phyloP scores from a whole-genome alignment of 2,797 vertebrate genomes.

The Gambusia yucatana region DNA sequence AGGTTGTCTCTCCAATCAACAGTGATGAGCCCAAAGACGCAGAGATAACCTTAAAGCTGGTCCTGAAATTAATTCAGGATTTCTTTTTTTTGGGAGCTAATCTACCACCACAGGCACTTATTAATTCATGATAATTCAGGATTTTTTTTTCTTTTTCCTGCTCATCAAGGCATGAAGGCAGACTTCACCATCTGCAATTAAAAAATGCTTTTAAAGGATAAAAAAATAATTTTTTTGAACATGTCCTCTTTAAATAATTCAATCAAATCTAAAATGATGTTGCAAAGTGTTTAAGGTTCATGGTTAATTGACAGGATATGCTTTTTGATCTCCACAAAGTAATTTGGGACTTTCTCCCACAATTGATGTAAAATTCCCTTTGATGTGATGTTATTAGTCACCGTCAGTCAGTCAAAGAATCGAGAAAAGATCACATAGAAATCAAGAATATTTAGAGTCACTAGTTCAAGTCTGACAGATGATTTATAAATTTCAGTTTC shows the following conservation, averaged over 20 bases:
- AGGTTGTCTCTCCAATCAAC: slow-evolving; percentile 58
- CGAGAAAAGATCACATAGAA: not conserved
- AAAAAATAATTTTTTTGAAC: not conserved
- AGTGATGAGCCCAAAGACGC: slow-evolving; percentile 20
- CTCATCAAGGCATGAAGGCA: not conserved
- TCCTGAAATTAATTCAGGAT: slow-evolving; percentile 7
- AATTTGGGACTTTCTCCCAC: slow-evolving; percentile 17
- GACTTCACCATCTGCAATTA: not conserved
- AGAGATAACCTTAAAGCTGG: not conserved
- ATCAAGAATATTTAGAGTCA: not conserved
- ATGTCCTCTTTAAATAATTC: not conserved
- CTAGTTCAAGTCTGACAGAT: not conserved
- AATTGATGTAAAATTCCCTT: slow-evolving; percentile 26
- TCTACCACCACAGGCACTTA: too few species aligned
- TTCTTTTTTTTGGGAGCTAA: too few species aligned
- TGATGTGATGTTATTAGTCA: slow-evolving; percentile 11
- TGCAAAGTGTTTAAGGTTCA: not conserved
- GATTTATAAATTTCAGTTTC: not conserved
- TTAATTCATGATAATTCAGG: too few species aligned
- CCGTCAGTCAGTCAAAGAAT: not conserved
- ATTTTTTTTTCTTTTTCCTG: not conserved
- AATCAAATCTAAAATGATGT: not conserved
- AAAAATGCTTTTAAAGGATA: not conserved
- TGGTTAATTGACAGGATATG: not conserved
- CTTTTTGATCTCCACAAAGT: not conserved